phyloP scores from a whole-genome alignment of 2,888 invertebrate genomes.

The Macrophya alboannulata region DNA sequence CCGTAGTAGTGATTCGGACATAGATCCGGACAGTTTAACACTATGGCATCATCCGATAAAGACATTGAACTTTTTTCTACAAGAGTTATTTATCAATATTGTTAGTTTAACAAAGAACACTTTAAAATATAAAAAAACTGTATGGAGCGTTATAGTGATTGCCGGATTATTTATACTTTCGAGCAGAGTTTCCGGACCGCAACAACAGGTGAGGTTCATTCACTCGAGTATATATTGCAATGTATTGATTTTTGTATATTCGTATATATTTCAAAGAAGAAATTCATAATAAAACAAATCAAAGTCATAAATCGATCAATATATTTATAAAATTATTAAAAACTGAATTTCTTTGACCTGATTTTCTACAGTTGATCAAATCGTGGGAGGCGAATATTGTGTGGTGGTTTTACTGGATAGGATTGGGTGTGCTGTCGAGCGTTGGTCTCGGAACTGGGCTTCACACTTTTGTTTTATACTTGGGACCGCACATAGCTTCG shows the following conservation, averaged over 20 bases:
- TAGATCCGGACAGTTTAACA: constrained; percentile 76
- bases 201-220: constrained; percentile 73
- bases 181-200: constrained; percentile 75
- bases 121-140: constrained; percentile 73
- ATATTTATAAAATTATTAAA: background rate
- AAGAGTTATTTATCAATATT: constrained; percentile 76
- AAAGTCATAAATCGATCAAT: background rate
- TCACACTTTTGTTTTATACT: constrained; percentile 98
- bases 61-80: constrained; percentile 77
- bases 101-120: constrained; percentile 74
- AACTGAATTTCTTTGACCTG: constrained; percentile 7
- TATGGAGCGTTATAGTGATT: constrained; percentile 73
- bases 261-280: background rate
- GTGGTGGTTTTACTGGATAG: constrained; percentile 96
- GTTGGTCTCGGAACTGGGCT: constrained; percentile 99
- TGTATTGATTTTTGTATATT: background rate
- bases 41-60: constrained; percentile 77
- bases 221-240: background rate
- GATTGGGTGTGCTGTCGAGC: constrained; percentile 97
- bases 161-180: constrained; percentile 73
- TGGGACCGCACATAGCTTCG: constrained; percentile 99
- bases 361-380: constrained; percentile 71
- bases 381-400: constrained; percentile 80
- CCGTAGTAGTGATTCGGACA: constrained; percentile 61
- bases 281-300: background rate